phyloP scores from a whole-genome alignment of 2,888 invertebrate genomes.

The Cordilura impudica region DNA sequence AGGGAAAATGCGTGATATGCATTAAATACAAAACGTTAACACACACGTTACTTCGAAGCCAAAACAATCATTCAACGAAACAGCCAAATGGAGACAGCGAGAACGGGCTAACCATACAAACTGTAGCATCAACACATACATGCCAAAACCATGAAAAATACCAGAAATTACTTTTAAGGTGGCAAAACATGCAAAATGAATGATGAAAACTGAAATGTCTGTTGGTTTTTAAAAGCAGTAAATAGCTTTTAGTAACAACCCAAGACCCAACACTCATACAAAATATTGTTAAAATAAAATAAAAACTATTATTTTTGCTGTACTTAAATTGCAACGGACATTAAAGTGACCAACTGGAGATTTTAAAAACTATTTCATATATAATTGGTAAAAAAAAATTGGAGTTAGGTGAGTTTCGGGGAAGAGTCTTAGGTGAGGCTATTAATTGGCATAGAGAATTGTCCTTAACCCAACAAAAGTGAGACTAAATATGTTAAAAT shows the following conservation, averaged over 20 bases:
- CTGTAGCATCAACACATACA: neutral
- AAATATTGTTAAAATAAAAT: neutral
- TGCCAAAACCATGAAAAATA: conserved; percentile 23
- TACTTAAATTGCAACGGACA: neutral
- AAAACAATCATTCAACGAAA: conserved; percentile 15
- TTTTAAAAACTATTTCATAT: too few relatives aligned
- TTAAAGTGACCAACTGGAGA: neutral
- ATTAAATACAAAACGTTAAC: conserved; percentile 36
- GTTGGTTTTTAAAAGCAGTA: neutral
- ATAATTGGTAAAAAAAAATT: too few relatives aligned
- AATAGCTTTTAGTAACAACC: conserved; percentile 6
- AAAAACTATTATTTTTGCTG: neutral
- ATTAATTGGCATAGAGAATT: too few relatives aligned
- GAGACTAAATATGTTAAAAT: too few relatives aligned
- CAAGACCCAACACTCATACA: neutral
- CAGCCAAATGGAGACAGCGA: neutral
- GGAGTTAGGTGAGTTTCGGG: too few relatives aligned
- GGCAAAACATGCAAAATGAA: conserved; percentile 24
- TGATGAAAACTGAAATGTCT: conserved; percentile 25
- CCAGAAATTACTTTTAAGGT: conserved; percentile 9
- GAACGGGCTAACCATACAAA: conserved; percentile 1
- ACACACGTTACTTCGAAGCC: neutral
- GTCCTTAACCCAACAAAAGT: too few relatives aligned
- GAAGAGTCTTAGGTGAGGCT: too few relatives aligned
- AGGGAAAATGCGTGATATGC: conserved; percentile 48